phyloP scores from a whole-genome alignment of 2,888 invertebrate species.

The Tenthredo notha region DNA sequence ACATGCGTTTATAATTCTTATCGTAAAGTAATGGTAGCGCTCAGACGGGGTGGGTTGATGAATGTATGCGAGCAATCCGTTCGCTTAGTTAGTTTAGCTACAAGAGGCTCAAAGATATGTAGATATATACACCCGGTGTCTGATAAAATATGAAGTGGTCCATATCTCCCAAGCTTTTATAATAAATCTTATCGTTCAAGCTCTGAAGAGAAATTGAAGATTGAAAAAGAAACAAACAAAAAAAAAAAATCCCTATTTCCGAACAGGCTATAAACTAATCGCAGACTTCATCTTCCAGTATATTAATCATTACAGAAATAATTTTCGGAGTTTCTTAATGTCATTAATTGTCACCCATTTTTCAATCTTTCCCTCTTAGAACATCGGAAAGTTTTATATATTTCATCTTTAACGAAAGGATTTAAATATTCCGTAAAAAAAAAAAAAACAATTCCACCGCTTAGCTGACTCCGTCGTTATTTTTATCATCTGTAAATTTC shows the following conservation, averaged over 20 bases:
- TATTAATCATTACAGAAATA: background rate
- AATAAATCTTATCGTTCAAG: conserved; percentile 4
- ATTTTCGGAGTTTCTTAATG: background rate
- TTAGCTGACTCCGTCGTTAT: background rate
- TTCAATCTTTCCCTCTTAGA: background rate
- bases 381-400: background rate
- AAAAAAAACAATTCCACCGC: background rate
- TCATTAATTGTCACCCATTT: background rate
- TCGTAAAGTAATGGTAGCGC: conserved; percentile 30
- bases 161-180: background rate
- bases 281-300: background rate
- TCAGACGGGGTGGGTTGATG: conserved; percentile 20
- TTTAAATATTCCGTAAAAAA: background rate
- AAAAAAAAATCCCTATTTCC: background rate
- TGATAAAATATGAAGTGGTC: background rate
- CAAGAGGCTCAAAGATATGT: conserved; percentile 17
- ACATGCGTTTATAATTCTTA: conserved; percentile 31
- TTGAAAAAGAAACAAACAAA: no score
- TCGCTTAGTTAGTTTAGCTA: conserved; percentile 18
- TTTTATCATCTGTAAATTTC: background rate
- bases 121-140: conserved; percentile 5
- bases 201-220: background rate
- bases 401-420: background rate
- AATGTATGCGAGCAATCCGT: conserved; percentile 41
- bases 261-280: background rate